A percentile compares a stretch with the other conserved stretches of the same genome.
These are phyloP conservation scores for Cephus spinipes DNA, from an alignment of 2,888 invertebrate genomes.

Conservation along the genomic window DNA sequence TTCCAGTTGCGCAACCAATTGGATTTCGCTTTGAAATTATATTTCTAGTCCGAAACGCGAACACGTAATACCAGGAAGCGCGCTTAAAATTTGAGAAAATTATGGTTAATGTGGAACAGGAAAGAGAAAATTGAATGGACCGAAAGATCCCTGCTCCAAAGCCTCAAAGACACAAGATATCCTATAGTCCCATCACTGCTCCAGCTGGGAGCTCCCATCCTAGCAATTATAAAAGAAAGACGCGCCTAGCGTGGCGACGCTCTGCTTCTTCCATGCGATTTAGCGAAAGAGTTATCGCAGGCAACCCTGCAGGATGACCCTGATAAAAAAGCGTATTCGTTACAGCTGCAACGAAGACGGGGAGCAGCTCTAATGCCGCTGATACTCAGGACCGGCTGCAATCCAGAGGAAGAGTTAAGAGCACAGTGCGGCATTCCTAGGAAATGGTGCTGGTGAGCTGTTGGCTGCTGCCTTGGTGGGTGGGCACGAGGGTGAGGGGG, in stretches of 20 bases:
- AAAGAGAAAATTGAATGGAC: background rate
- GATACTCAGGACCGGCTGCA: background rate
- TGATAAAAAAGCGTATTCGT: background rate
- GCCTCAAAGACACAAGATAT: background rate
- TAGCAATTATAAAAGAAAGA: background rate
- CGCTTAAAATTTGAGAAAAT: background rate
- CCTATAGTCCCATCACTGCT: background rate
- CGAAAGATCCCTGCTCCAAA: background rate
- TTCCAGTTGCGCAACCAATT: too few relatives aligned
- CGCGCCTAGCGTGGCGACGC: background rate
- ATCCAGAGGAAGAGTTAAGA: background rate
- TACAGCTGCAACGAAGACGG: background rate
- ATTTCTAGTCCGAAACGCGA: too few relatives aligned
- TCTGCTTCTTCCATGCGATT: background rate
- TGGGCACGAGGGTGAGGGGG: slow-evolving; percentile 4
- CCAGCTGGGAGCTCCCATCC: background rate
- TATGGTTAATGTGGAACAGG: background rate
- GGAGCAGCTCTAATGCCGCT: background rate
- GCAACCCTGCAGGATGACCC: background rate
- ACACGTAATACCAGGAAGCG: background rate
- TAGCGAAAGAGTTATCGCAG: background rate
- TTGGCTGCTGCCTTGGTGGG: background rate
- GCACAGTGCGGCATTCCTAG: background rate
- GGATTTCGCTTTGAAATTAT: too few relatives aligned
- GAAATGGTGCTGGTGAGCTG: background rate